A percentile compares a stretch with the other conserved stretches of the same genome.
phyloP scores from a whole-genome alignment of 2,888 invertebrate species.

The Stenolophus ochropezus region DNA sequence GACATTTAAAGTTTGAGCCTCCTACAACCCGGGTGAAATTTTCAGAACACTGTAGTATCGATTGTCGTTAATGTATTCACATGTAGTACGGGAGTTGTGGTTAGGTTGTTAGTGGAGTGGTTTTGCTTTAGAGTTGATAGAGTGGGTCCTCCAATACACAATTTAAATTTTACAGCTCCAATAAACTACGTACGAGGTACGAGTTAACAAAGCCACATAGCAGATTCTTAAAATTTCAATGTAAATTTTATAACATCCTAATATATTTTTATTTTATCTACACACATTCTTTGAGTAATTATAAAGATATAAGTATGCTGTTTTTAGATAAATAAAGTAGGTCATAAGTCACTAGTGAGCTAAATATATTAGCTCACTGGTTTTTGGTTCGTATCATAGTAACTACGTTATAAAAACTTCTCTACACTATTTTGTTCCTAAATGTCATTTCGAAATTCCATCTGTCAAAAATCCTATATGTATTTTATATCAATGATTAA shows the following conservation, averaged over 20 bases:
- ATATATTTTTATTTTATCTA: neutral
- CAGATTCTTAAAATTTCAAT: neutral
- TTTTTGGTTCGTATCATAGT: too few species aligned
- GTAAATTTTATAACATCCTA: neutral
- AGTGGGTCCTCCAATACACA: neutral
- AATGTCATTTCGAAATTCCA: too few species aligned
- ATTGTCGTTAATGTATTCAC: neutral
- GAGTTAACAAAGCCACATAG: neutral
- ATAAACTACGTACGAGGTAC: neutral
- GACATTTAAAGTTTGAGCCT: neutral
- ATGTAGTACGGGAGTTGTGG: neutral
- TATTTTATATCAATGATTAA: too few species aligned
- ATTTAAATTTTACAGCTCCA: neutral
- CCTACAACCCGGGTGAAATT: neutral
- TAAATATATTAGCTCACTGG: too few species aligned
- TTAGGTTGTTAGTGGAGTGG: neutral
- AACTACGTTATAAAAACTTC: too few species aligned
- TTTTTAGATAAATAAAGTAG: too few species aligned
- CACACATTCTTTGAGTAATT: neutral
- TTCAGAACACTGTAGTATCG: neutral
- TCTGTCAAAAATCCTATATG: too few species aligned
- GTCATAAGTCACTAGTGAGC: too few species aligned
- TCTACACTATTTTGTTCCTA: too few species aligned
- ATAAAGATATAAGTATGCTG: too few species aligned
- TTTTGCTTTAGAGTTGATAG: neutral